Base-by-base conservation (phyloP, 2,888 invertebrate species). In the Melolontha melolontha region DNA sequence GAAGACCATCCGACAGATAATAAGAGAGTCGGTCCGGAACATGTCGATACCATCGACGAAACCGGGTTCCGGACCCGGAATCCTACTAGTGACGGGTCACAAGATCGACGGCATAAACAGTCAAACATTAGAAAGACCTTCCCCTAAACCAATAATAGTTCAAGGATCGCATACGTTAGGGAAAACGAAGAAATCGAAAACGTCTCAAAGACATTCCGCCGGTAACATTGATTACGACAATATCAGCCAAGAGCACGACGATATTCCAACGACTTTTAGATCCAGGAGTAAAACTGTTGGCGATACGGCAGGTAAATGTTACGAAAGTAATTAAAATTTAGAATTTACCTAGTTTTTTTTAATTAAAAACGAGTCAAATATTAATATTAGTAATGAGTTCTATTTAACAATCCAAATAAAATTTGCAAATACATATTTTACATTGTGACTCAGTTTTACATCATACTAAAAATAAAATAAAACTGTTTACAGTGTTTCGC, bases 1-100 rank as follows among this genome's bases (percentile, higher is more conserved):
- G 79, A 96, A 96, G 85, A 97, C 97, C 68, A 97, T 98, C 78
- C 89, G 98, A 66, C 97, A 97, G 85, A 97, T 97, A 74, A 98
- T 98, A 78, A 90, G 97, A 72, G 97, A 98, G 85, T 96, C 96
- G 70, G 97, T 98, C 50, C 90, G 97, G 77, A 97, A 96, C 84
- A 97, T 98, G 97, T 94, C 95, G 79, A 92, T 97, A 84, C 97
- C 97, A 66, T 89, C 91, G 76, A 87, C 89, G 14, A 91, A 93
- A 75, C 87, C 83, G 1, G 89, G 90, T 44, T 81, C 86, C 55
- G 87, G 87, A 44, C 83, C 83, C 1, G 83, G 83, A 29, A 83
- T 84, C 39, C 73, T 83, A 8, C 74, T 84, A 34, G 83, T 83
- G 10, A 81, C 82, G 4, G 81, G 81, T 11, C 84, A 83, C 70